A percentile compares a stretch with the other conserved stretches of the same genome.
Evolutionary conservation across 2,797 vertebrate species (phyloP).

Genomic region (Pangasius mekongensis): DNA sequence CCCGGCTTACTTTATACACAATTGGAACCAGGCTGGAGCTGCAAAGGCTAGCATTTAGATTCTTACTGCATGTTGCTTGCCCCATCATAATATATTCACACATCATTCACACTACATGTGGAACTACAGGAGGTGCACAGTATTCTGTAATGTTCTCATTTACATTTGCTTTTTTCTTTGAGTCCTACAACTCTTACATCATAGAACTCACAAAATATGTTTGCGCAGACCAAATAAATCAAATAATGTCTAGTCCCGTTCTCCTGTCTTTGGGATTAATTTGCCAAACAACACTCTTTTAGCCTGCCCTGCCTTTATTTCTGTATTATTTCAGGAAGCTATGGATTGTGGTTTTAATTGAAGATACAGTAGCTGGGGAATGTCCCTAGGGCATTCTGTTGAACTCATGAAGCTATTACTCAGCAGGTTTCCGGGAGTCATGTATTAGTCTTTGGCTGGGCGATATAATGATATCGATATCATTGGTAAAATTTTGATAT

Average conservation of each 20-base stretch:
- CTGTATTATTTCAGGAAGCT: background rate
- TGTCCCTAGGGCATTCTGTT: background rate
- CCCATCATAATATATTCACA: background rate
- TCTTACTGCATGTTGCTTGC: background rate
- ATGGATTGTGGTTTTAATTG: background rate
- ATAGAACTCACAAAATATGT: slow-evolving; percentile 56
- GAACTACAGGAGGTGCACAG: background rate
- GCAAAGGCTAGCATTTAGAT: background rate
- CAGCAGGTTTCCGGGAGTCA: background rate
- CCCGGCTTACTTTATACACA: background rate
- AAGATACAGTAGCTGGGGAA: background rate
- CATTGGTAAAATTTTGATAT: background rate
- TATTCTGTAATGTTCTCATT: slow-evolving; percentile 10
- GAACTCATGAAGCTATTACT: background rate
- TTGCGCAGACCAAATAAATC: slow-evolving; percentile 53
- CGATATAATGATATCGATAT: background rate
- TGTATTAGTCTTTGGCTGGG: background rate
- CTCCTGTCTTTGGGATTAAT: slow-evolving; percentile 31
- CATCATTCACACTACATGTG: background rate
- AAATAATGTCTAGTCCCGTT: slow-evolving; percentile 37
- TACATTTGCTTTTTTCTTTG: slow-evolving; percentile 11
- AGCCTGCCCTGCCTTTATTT: slow-evolving; percentile 13
- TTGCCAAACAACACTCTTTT: slow-evolving; percentile 1
- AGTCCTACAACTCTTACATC: slow-evolving; percentile 51
- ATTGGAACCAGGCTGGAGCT: background rate